phyloP scores from a whole-genome alignment of 2,797 vertebrate genomes.

The Eulemur albifrons region DNA sequence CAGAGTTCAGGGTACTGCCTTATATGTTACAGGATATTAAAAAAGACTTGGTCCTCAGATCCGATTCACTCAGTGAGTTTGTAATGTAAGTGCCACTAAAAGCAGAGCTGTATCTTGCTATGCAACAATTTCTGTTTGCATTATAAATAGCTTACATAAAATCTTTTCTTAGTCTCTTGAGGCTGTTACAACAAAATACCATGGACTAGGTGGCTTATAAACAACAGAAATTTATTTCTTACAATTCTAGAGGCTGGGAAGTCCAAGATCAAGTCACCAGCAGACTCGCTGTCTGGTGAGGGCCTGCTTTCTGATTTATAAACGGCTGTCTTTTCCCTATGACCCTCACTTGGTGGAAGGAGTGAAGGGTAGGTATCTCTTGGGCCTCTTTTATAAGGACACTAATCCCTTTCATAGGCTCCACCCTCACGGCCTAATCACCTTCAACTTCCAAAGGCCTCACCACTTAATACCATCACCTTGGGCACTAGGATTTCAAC shows the following conservation, averaged over 20 bases:
- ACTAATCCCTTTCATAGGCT: background rate
- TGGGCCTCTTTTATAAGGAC: background rate
- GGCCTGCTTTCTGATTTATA: background rate
- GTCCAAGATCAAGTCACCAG: background rate
- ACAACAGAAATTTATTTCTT: background rate
- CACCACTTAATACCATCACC: background rate
- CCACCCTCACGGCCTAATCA: background rate
- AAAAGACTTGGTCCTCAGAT: background rate
- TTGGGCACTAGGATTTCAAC: background rate
- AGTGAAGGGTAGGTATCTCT: background rate
- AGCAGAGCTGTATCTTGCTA: background rate
- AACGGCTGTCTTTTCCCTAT: background rate
- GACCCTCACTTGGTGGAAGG: background rate
- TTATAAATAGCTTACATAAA: slow-evolving; percentile 38
- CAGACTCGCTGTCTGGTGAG: background rate
- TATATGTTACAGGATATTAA: background rate
- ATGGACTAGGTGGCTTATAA: background rate
- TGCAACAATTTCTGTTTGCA: background rate
- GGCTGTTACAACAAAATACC: background rate
- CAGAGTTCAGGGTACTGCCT: background rate
- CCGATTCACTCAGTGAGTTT: background rate
- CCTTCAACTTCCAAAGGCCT: background rate
- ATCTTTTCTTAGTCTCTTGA: background rate
- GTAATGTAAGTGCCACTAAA: background rate
- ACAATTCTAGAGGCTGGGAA: background rate